Conservation (phyloP, 2,113 vertebrate species). For the Sturnus vulgaris region DNA sequence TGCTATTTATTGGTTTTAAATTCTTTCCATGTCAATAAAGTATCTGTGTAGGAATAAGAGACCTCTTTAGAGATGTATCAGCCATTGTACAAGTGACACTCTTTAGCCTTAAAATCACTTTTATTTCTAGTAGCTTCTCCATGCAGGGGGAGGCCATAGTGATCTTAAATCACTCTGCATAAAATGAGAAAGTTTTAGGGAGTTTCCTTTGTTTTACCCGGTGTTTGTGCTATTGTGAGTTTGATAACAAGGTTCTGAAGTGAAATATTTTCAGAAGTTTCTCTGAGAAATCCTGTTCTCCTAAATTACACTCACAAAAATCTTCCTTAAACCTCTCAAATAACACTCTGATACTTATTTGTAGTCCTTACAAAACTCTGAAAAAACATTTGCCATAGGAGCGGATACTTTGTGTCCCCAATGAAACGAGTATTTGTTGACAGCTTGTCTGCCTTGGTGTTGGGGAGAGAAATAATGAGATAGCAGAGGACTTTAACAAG, state of each 20-base stretch:
- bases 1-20: not conserved
- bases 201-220: not conserved
- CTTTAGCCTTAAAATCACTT: not conserved
- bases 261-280: not conserved
- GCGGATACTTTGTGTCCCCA: not conserved
- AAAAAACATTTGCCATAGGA: not conserved
- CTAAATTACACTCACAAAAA: not conserved
- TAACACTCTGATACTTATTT: not conserved
- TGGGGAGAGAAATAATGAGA: conserved; percentile 10
- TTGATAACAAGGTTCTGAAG: not conserved
- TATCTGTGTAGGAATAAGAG: not conserved
- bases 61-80: not conserved
- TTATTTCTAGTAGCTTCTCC: not conserved
- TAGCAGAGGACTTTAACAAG: not conserved
- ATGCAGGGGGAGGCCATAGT: not conserved
- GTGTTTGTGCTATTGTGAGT: not conserved
- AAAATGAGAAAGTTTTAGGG: not conserved
- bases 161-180: not conserved
- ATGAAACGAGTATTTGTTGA: not conserved
- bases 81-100: not conserved
- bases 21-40: not conserved
- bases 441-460: not conserved
- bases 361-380: not conserved
- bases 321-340: not conserved
- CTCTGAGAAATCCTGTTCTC: not conserved